phyloP scores from a whole-genome alignment of 1,140 invertebrate species.

The Brachionus manjavacas region DNA sequence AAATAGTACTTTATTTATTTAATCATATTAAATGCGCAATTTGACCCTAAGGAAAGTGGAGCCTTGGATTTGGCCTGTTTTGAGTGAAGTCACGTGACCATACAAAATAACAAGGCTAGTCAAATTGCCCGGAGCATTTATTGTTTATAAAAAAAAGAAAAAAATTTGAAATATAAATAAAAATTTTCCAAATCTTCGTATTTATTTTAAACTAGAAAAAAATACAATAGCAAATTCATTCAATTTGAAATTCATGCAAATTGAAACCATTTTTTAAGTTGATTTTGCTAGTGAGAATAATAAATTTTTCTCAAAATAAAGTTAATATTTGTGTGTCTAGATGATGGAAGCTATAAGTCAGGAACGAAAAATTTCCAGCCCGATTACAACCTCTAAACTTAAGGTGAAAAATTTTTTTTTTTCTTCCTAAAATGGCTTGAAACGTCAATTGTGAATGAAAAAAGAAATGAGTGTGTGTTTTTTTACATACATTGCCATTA shows the following conservation, averaged over 20 bases:
- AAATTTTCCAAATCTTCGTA: neutral
- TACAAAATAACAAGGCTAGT: neutral
- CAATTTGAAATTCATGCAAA: slow-evolving; percentile 21
- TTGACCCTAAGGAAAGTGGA: neutral
- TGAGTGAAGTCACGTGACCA: neutral
- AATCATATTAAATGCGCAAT: neutral
- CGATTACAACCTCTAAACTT: neutral
- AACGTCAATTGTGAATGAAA: neutral
- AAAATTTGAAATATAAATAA: neutral
- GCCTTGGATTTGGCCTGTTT: neutral
- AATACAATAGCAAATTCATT: neutral
- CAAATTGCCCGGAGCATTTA: neutral
- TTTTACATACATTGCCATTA: neutral
- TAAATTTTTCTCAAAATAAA: neutral
- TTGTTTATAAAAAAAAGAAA: neutral
- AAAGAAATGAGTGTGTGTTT: neutral
- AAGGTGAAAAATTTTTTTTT: neutral
- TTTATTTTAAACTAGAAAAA: neutral
- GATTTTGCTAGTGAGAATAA: neutral
- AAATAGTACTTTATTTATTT: neutral
- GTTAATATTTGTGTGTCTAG: neutral
- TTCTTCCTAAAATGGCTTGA: neutral
- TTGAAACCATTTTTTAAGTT: slow-evolving; percentile 6
- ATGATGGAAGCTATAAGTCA: neutral
- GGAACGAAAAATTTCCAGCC: neutral